Evolutionary conservation across 2,888 invertebrate genomes (phyloP), one percentile per base, ranked within the genome.

Genomic region (Mycogona germanica): DNA sequence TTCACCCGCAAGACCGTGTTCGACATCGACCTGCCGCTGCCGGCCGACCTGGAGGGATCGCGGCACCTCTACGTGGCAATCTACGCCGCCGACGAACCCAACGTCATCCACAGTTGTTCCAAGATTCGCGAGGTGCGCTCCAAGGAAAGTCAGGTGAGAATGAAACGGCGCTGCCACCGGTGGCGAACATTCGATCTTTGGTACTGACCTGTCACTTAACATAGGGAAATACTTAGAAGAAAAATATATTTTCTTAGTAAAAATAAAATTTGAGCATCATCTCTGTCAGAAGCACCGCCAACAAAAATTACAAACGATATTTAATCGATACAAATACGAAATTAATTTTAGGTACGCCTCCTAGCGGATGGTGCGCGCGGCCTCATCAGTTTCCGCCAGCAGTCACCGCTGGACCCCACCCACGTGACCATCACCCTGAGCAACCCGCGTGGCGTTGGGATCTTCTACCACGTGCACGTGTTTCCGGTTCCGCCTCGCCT

Each of bases 351-450:
- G 17, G 29, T 30, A 62, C 72, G 59, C 68, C 64, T 59, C 5
- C 25, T 37, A 2, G 62, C 65, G 56, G 63, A 82, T 40, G 91
- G 91, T 3, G 80, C 92, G 23, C 80, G 78, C 64, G 92, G 92
- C 0, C 78, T 81, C 50, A 75, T 93, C 2, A 79, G 78, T 9
- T 77, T 93, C 57, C 76, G 74, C 0, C 92, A 92, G 69, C 78
- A 81, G 30, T 86, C 87, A 0, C 82, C 81, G 25, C 88, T 85
- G 67, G 84, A 89, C 68, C 85, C 87, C 0, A 88, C 88, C 0
- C 84, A 83, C 74, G 72, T 83, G 0, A 81, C 80, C 65, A 80
- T 89, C 62, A 65, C 67, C 50, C 60, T 73, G 17, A 61, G 63
- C n/a, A 69, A 68, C 44, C 61, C 73, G 25, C 57, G 60, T 2